Evolutionary conservation across 2,113 vertebrate genomes (phyloP), one percentile per base, ranked within the genome.

Genomic region (Hyperopisus bebe): DNA sequence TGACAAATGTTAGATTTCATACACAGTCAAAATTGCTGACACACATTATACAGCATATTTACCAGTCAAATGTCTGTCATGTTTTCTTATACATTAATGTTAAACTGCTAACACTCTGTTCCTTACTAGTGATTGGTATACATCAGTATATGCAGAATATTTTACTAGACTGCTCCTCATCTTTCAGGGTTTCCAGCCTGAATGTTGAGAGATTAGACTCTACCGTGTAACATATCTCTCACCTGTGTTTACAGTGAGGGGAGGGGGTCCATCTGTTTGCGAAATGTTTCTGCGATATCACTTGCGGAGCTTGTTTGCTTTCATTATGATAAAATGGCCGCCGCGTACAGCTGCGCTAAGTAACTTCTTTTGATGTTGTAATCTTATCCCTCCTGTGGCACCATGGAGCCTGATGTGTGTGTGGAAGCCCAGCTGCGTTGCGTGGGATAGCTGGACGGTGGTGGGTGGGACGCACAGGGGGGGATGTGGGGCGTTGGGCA

Each of bases 401-500:
- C 91, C 90, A 35, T 35, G 31, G 85, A 86, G 82, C 88, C 86
- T 89, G 90, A 55, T 85, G 88, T 62, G 89, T 82, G 88, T 87
- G 90, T 84, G 89, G 90, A 87, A 89, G 70, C 85, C 90, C 90
- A 92, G 90, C 90, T 91, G 91, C 66, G 89, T 88, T 90, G 89
- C 83, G 89, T 58, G 90, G 51, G 51, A 85, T 13, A 9, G 88
- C 47, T 58, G 85, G 8, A 24, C 42, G 55, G 80, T 21, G 89
- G 89, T 89, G 66, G 91, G 84, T 77, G 86, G 53, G 74, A 89
- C 47, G 58, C 88, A 86, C 46, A 5, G 13, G 53, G 24, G 51
- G 51, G 86, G 62, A 31, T 88, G 89, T 83, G 90, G 86, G 89
- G 84, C 4, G 31, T 13, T 85, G 39, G 80, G 53, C 27, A 42